Conservation (phyloP, 2,113 vertebrate species). For the Brienomyrus longianalis region DNA sequence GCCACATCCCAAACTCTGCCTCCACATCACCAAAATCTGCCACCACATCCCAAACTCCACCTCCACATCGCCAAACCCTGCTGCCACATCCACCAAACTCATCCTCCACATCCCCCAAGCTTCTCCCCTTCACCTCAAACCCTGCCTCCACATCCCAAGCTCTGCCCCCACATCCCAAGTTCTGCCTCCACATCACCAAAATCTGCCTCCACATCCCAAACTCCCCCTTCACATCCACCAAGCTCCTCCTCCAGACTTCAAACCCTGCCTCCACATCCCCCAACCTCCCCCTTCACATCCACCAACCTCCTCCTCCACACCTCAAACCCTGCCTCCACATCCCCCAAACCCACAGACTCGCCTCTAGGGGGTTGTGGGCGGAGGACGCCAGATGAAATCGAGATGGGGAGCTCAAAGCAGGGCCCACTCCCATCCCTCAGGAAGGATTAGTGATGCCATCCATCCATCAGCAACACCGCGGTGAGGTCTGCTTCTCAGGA, state of each 20-base stretch:
- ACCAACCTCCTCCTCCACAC: neutral
- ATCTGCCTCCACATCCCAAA: neutral
- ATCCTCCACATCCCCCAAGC: neutral
- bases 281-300: too few relatives aligned
- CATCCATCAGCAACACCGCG: neutral
- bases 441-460: neutral
- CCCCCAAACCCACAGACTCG: neutral
- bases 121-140: neutral
- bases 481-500: neutral
- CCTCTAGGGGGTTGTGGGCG: neutral
- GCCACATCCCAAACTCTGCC: too few relatives aligned
- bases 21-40: too few relatives aligned
- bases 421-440: neutral
- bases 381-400: neutral
- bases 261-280: neutral
- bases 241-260: too few relatives aligned
- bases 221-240: neutral
- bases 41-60: neutral
- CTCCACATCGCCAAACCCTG: neutral
- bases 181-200: neutral
- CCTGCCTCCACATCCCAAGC: neutral
- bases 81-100: neutral
- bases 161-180: too few relatives aligned
- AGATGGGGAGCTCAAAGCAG: neutral
- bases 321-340: neutral